phyloP scores from a whole-genome alignment of 2,113 vertebrate genomes.

The Chauna torquata region DNA sequence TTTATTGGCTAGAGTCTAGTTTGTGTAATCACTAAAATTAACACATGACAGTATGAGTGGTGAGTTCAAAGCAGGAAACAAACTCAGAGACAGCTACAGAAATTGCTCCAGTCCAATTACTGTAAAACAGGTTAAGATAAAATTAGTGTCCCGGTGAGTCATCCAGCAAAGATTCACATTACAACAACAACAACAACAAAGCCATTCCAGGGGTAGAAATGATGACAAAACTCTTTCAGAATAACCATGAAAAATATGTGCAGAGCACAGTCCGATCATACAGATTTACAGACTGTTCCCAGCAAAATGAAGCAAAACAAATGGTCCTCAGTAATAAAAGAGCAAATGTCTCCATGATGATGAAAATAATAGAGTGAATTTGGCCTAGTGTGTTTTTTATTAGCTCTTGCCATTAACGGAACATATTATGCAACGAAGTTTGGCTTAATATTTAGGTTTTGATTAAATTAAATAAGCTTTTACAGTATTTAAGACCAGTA shows the following conservation, averaged over 20 bases:
- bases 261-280: conserved; percentile 31
- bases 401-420: conserved; percentile 50
- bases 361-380: conserved; percentile 32
- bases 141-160: conserved; percentile 59
- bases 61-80: conserved; percentile 60
- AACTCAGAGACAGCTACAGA: conserved; percentile 30
- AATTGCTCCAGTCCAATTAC: conserved; percentile 59
- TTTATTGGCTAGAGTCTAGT: conserved; percentile 14
- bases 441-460: conserved; percentile 56
- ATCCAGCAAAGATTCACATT: conserved; percentile 54
- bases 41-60: conserved; percentile 21
- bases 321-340: background rate
- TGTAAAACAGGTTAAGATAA: conserved; percentile 73
- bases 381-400: conserved; percentile 43
- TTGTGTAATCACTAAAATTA: conserved; percentile 48
- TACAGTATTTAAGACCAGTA: conserved; percentile 61
- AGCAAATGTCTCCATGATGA: conserved; percentile 29
- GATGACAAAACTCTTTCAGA: conserved; percentile 59
- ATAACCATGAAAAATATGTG: conserved; percentile 53
- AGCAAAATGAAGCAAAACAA: conserved; percentile 55
- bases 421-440: conserved; percentile 45
- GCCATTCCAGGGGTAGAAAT: conserved; percentile 47
- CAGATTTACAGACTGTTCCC: conserved; percentile 40
- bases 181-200: conserved; percentile 11
- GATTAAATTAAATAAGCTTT: conserved; percentile 61